Conservation (phyloP, 2,888 invertebrate species). For the Eugnorisma glareosa region DNA sequence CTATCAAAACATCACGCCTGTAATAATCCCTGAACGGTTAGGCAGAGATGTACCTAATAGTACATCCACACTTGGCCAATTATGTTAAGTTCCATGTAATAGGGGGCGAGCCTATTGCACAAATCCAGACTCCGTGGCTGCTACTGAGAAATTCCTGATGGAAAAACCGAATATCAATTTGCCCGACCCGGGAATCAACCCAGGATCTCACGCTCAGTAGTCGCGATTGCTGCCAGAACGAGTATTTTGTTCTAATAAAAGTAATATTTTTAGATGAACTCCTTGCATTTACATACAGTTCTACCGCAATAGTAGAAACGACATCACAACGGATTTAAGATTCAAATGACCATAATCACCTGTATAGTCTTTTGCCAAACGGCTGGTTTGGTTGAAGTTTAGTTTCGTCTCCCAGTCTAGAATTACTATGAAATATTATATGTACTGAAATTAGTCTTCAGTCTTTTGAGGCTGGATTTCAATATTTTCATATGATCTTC, state of each 20-base stretch:
- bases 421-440: neutral
- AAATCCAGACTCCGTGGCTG: neutral
- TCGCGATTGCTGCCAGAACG: no score
- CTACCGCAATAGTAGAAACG: neutral
- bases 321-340: neutral
- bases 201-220: no score
- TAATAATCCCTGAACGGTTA: neutral
- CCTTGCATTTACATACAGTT: neutral
- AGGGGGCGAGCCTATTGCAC: neutral
- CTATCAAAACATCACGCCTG: neutral
- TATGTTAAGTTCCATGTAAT: no score
- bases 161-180: neutral
- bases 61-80: no score
- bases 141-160: neutral
- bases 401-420: neutral
- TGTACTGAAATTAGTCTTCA: no score
- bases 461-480: no score
- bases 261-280: neutral
- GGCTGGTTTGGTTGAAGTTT: neutral
- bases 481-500: no score
- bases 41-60: neutral
- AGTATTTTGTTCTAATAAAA: neutral
- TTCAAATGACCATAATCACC: neutral
- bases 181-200: neutral
- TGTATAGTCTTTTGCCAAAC: neutral